Base-by-base conservation (phyloP, 1,140 invertebrate species). In the Macrocentrus cingulum region DNA sequence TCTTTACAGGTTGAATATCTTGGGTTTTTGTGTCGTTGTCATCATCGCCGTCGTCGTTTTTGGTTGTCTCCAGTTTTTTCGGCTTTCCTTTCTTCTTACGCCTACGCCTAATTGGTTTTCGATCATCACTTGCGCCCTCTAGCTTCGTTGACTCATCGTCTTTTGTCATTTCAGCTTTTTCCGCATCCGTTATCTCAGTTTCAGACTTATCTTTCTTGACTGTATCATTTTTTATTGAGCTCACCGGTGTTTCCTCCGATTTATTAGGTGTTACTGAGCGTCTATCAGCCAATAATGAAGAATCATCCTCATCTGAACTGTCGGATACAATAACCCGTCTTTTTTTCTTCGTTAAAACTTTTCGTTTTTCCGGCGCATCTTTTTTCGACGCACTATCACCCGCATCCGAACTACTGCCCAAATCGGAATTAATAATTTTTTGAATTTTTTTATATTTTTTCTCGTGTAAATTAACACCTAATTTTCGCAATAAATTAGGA, bases 41-140 rank as follows among this genome's bases (percentile, higher is more conserved):
- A n/a, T n/a, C n/a, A n/a, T n/a, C n/a, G n/a, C n/a, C n/a, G n/a
- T n/a, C n/a, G n/a, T n/a, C n/a, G n/a, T n/a, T n/a, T n/a, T n/a
- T n/a, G n/a, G n/a, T n/a, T n/a, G n/a, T n/a, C n/a, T n/a, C n/a
- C n/a, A n/a, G n/a, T 77, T 77, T 54, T 79, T 71, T 63, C 73
- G 72, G 49, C 74, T 70, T 46, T 61, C 1, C 70, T 61, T 45
- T 76, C 50, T 32, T 74, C 64, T 49, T 73, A 56, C 59, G 73
- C n/a, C n/a, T n/a, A n/a, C n/a, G n/a, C n/a, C n/a, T n/a, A n/a
- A n/a, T n/a, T n/a, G n/a, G n/a, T n/a, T n/a, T n/a, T n/a, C n/a
- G n/a, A n/a, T n/a, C n/a, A n/a, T n/a, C 67, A 41, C 61, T 68
- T 77, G 64, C 29, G 76, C 65, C 59, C 77, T 64, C 60, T 76